Conservation (phyloP, 2,888 invertebrate genomes). For the Nomada fucata region DNA sequence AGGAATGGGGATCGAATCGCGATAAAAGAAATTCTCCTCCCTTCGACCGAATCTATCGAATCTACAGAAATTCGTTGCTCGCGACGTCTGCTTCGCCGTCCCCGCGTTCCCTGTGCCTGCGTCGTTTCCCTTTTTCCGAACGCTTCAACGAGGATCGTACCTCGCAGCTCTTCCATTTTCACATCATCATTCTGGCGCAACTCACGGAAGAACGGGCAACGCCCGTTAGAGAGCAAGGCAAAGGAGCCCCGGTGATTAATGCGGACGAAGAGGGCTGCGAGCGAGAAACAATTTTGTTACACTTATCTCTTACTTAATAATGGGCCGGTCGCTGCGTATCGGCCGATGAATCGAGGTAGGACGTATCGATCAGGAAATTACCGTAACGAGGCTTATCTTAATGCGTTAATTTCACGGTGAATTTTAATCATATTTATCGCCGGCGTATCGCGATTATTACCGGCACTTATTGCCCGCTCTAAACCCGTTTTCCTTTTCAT, state of each 20-base stretch:
- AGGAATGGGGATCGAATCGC: no score
- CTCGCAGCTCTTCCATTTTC: conserved; percentile 29
- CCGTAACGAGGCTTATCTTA: conserved; percentile 48
- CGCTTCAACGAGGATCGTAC: conserved; percentile 61
- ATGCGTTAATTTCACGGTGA: conserved; percentile 45
- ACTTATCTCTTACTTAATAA: conserved; percentile 19
- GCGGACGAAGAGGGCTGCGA: background rate
- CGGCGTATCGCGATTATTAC: conserved; percentile 42
- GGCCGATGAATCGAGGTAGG: conserved; percentile 25
- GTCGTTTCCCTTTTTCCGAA: conserved; percentile 42
- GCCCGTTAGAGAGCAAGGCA: background rate
- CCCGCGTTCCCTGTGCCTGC: conserved; percentile 42
- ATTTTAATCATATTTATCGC: conserved; percentile 53
- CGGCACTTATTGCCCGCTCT: conserved; percentile 25
- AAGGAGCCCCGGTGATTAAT: no score
- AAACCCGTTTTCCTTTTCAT: conserved; percentile 49
- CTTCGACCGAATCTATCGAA: conserved; percentile 17
- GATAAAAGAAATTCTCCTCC: no score
- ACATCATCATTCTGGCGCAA: no score
- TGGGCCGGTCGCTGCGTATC: background rate
- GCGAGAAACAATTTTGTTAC: conserved; percentile 6
- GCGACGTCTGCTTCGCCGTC: conserved; percentile 52
- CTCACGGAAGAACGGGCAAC: no score
- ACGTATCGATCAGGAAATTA: conserved; percentile 46
- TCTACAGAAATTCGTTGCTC: background rate